These are phyloP conservation scores for Heliconius cydno DNA, from an alignment of 2,888 invertebrate genomes.

Conservation along the genomic window DNA sequence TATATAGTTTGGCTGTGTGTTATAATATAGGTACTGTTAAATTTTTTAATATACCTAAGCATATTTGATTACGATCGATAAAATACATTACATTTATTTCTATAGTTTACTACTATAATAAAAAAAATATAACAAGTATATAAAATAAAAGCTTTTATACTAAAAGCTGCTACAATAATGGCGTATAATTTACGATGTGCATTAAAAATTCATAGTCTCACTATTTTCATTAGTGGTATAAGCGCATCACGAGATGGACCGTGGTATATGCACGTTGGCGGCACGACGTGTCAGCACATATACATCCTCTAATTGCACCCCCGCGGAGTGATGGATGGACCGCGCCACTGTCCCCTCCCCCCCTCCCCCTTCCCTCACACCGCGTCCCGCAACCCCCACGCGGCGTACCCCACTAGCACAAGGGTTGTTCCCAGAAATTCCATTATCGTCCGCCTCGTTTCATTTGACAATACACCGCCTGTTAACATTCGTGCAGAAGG, in stretches of 20 bases:
- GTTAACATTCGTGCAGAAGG: conserved; percentile 54
- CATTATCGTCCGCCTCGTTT: conserved; percentile 72
- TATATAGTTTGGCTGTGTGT: neutral
- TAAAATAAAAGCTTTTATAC: conserved; percentile 24
- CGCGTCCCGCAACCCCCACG: conserved; percentile 55
- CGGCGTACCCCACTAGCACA: conserved; percentile 69
- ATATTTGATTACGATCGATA: neutral
- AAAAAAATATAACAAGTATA: neutral
- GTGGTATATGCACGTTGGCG: conserved; percentile 56
- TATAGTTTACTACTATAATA: neutral
- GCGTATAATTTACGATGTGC: conserved; percentile 32
- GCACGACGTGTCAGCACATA: conserved; percentile 79
- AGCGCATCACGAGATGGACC: conserved; percentile 48
- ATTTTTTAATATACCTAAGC: neutral
- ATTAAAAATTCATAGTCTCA: conserved; percentile 42
- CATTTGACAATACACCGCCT: conserved; percentile 68
- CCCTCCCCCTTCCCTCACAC: conserved; percentile 25
- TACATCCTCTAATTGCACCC: conserved; percentile 69
- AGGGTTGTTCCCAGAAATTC: conserved; percentile 82
- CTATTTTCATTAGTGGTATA: conserved; percentile 45
- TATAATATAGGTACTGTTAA: neutral
- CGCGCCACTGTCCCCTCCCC: conserved; percentile 51
- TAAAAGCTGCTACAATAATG: conserved; percentile 28
- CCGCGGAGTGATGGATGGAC: conserved; percentile 78
- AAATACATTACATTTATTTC: neutral